These are phyloP conservation scores for Macropis europaea DNA, from an alignment of 2,888 invertebrate species.

Conservation along the genomic window DNA sequence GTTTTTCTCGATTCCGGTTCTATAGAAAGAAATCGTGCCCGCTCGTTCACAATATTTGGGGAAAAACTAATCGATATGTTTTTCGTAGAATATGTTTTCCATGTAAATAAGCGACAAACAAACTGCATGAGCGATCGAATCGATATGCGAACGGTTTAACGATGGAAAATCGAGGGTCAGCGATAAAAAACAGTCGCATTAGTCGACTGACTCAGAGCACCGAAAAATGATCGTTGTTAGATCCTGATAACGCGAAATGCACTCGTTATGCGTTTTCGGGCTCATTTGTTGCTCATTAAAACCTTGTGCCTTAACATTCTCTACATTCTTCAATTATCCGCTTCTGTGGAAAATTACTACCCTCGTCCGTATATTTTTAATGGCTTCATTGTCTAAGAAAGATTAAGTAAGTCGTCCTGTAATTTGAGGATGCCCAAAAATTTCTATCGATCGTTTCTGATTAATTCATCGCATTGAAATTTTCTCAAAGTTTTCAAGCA, in stretches of 20 bases:
- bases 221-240: constrained; percentile 7
- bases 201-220: constrained; percentile 24
- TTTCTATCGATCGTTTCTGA: too few relatives aligned
- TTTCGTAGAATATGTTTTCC: too few relatives aligned
- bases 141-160: neutral
- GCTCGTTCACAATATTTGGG: neutral
- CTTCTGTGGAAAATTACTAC: neutral
- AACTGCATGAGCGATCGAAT: neutral
- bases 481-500: too few relatives aligned
- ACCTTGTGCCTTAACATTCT: neutral
- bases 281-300: constrained; percentile 35
- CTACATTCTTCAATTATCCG: neutral
- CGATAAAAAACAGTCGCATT: constrained; percentile 28
- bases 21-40: neutral
- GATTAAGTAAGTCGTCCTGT: too few relatives aligned
- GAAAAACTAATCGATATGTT: too few relatives aligned
- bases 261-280: constrained; percentile 14
- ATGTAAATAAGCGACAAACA: neutral
- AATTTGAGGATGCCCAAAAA: too few relatives aligned
- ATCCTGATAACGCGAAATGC: constrained; percentile 29
- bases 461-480: too few relatives aligned
- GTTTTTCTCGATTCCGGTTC: neutral
- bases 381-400: neutral
- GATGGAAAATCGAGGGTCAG: neutral
- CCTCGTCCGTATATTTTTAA: neutral